Percentiles rank a stretch among this genome's conserved stretches.
phyloP scores from a whole-genome alignment of 2,113 vertebrate species.

The Peromyscus polionotus region DNA sequence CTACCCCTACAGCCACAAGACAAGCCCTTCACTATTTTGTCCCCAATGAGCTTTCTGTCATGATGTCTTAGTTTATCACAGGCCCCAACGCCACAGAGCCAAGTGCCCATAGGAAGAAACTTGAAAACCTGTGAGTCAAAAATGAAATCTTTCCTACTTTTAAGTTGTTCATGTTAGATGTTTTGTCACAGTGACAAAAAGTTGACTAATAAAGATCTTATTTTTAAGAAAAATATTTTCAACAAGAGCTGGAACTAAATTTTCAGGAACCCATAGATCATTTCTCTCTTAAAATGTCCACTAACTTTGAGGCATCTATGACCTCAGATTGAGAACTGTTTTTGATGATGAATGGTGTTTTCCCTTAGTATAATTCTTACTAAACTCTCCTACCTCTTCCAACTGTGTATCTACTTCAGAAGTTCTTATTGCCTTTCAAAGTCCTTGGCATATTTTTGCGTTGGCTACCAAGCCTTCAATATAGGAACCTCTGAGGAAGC shows the following conservation, averaged over 20 bases:
- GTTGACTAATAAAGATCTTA: not conserved
- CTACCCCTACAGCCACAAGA: not conserved
- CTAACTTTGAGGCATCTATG: not conserved
- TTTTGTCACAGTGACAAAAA: not conserved
- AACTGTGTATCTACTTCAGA: not conserved
- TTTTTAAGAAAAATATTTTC: not conserved
- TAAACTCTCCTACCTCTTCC: not conserved
- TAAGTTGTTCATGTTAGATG: not conserved
- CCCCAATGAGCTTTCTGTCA: not conserved
- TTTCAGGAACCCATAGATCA: not conserved
- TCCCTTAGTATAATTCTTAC: slow-evolving; percentile 48
- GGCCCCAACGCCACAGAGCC: not conserved
- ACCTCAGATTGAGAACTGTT: not conserved
- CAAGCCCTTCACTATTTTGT: not conserved
- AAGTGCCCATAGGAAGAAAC: not conserved
- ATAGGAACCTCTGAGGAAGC: not conserved
- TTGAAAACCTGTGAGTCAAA: not conserved
- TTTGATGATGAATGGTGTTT: not conserved
- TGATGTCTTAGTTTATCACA: not conserved
- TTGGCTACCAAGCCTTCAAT: not conserved
- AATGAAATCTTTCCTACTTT: not conserved
- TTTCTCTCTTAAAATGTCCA: not conserved
- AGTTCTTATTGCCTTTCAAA: not conserved
- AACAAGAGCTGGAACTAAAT: not conserved
- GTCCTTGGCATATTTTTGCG: not conserved